Base-by-base conservation (phyloP, 2,888 invertebrate genomes). In the Phyllotreta cruciferae region DNA sequence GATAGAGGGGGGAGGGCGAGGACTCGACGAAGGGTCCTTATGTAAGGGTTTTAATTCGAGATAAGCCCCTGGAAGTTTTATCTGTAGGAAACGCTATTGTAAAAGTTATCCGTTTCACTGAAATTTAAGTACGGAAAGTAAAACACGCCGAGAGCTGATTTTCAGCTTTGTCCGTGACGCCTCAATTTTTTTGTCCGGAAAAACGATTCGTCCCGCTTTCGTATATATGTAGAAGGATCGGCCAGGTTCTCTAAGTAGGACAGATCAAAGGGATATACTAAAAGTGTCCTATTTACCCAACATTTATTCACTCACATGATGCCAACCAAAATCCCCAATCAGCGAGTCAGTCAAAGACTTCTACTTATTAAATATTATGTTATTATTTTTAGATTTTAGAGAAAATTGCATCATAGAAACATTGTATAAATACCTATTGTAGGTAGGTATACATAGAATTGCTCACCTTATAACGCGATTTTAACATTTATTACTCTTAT, bases 41-140 rank as follows among this genome's bases (percentile, higher is more conserved):
- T 56, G 45, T 44, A 44, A 36, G 56, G 56, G 56, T 44, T 56
- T 56, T 56, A 56, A 56, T 56, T 56, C 37, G 56, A 56, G 56
- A 56, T 56, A 56, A 56, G 56, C 44, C 56, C 44, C 42, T 36
- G 13, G 45, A 44, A 56, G 56, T 41, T 56, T 56, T 56, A 56
- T 56, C 56, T 44, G 35, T n/a, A 34, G 56, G 37, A 56, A 56
- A 42, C 36, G 34, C 56, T 36, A 44, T 45, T 42, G 11, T 44
- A 56, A 56, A 56, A 56, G 41, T 56, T 56, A 56, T 56, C 42
- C 44, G 55, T 55, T 56, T 44, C 44, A 44, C 35, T 56, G 56
- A 56, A 56, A 56, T 56, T 56, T 44, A 56, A 56, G 56, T 56
- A 44, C 14, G 44, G 44, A 44, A 44, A 44, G 44, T 44, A n/a